Conservation (phyloP, 1,140 invertebrate species). For the Drosophila pachea region DNA sequence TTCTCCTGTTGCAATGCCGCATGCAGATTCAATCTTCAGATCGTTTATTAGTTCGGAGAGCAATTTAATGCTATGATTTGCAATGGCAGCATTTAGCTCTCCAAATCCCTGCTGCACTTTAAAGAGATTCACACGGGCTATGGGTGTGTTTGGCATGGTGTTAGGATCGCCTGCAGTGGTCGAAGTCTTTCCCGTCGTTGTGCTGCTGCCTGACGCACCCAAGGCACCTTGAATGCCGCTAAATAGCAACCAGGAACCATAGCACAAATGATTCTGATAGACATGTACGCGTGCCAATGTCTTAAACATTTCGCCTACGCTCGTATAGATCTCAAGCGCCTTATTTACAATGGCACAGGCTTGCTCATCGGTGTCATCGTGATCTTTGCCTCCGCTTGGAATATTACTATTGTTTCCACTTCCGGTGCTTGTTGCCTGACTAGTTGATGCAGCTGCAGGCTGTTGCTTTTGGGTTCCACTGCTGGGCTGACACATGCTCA, state of each 20-base stretch:
- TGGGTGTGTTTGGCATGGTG: slow-evolving; percentile 62
- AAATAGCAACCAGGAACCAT: slow-evolving; percentile 91
- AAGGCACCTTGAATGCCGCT: slow-evolving; percentile 88
- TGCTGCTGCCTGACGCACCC: slow-evolving; percentile 72
- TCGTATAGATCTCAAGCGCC: slow-evolving; percentile 89
- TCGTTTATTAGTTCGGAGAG: slow-evolving; percentile 84
- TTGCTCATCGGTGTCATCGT: slow-evolving; percentile 72
- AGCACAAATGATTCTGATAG: slow-evolving; percentile 92
- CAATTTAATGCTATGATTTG: slow-evolving; percentile 85
- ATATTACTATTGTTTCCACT: slow-evolving; percentile 31
- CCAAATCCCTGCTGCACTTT: slow-evolving; percentile 88
- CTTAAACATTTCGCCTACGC: slow-evolving; percentile 88
- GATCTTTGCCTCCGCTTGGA: slow-evolving; percentile 50
- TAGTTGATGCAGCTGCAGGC: slow-evolving; percentile 50
- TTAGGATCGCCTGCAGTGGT: slow-evolving; percentile 17
- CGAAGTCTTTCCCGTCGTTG: slow-evolving; percentile 23
- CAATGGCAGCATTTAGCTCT: slow-evolving; percentile 89
- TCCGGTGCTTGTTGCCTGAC: slow-evolving; percentile 14
- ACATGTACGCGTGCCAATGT: slow-evolving; percentile 91
- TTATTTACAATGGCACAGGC: slow-evolving; percentile 80
- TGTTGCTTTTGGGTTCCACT: slow-evolving; percentile 64
- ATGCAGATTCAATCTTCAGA: slow-evolving; percentile 84
- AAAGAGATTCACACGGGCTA: slow-evolving; percentile 76
- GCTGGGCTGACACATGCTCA: slow-evolving; percentile 73
- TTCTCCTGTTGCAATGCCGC: slow-evolving; percentile 68